Conservation (phyloP, 2,888 invertebrate species). For the Agriopis leucophaearia region DNA sequence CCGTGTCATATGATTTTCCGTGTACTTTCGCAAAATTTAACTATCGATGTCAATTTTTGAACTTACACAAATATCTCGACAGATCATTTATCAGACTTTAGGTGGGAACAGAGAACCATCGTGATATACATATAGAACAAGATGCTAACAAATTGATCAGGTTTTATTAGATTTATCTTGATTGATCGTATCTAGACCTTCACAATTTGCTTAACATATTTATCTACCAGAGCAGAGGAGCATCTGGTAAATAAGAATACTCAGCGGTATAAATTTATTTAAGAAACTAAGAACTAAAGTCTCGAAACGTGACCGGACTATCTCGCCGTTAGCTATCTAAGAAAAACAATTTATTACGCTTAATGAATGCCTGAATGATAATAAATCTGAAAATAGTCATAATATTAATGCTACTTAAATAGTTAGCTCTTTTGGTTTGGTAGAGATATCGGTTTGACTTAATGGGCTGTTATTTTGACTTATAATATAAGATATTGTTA, state of each 20-base stretch:
- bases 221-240: neutral
- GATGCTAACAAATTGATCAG: constrained; percentile 3
- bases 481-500: neutral
- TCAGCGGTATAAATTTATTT: neutral
- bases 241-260: constrained; percentile 8
- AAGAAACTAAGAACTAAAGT: constrained; percentile 16
- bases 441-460: constrained; percentile 5
- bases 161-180: constrained; percentile 5
- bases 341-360: constrained; percentile 29
- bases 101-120: too few species aligned
- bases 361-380: constrained; percentile 22
- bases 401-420: constrained; percentile 17
- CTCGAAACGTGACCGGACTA: constrained; percentile 31
- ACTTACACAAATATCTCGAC: too few species aligned
- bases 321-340: constrained; percentile 28
- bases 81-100: too few species aligned
- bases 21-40: too few species aligned
- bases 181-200: constrained; percentile 5
- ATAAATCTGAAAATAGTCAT: constrained; percentile 18
- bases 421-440: constrained; percentile 4
- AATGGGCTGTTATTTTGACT: constrained; percentile 2
- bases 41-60: too few species aligned
- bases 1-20: too few species aligned
- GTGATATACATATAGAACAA: neutral
- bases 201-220: constrained; percentile 14